A percentile compares a stretch with the other conserved stretches of the same genome.
Conservation (phyloP, 2,888 invertebrate species). For the Mesorhabditis sp. region DNA sequence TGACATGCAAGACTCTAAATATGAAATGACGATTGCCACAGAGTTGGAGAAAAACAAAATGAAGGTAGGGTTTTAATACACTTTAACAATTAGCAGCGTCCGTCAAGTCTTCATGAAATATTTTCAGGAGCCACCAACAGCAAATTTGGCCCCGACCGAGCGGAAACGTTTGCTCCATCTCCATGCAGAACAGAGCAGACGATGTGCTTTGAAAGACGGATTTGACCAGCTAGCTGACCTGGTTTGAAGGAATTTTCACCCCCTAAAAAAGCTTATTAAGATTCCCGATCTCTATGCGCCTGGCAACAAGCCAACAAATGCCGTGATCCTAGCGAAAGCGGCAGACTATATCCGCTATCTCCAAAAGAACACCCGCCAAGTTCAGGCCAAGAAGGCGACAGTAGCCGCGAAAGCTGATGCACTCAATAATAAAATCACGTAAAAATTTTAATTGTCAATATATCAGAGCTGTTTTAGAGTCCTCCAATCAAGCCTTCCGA, state of each 20-base stretch:
- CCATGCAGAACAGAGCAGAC: conserved; percentile 55
- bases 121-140: conserved; percentile 44
- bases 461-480: conserved; percentile 30
- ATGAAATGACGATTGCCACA: background rate
- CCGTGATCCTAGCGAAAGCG: conserved; percentile 54
- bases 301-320: conserved; percentile 56
- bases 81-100: background rate
- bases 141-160: conserved; percentile 53
- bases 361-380: conserved; percentile 23
- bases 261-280: conserved; percentile 18
- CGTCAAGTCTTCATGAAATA: conserved; percentile 7
- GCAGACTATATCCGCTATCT: conserved; percentile 50
- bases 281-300: conserved; percentile 50
- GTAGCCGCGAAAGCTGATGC: conserved; percentile 25
- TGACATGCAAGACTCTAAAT: background rate
- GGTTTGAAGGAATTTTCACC: conserved; percentile 22
- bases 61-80: background rate
- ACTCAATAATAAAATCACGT: conserved; percentile 24
- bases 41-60: background rate
- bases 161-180: conserved; percentile 56
- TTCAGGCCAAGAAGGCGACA: conserved; percentile 17
- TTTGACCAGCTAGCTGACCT: conserved; percentile 54
- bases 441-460: background rate
- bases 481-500: conserved; percentile 51
- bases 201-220: conserved; percentile 56